Evolutionary conservation across 2,888 invertebrate species (phyloP).

Genomic region (Gastracanthus pulcherrimus): DNA sequence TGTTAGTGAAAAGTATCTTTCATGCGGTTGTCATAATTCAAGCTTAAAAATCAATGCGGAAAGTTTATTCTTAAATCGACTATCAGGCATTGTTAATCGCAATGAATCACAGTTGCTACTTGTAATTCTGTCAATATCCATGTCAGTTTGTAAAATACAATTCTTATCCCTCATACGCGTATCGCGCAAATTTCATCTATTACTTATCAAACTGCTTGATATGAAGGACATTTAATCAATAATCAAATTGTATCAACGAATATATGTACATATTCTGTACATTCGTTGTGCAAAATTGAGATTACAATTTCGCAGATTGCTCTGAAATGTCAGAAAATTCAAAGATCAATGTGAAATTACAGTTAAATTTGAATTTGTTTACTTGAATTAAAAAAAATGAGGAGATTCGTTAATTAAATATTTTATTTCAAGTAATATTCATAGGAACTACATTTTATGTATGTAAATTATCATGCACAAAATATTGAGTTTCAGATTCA

Average conservation of each 20-base stretch:
- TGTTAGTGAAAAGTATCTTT: neutral
- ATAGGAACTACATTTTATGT: no score
- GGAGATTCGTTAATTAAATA: no score
- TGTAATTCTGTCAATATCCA: neutral
- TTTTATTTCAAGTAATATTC: no score
- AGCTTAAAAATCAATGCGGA: neutral
- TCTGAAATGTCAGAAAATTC: no score
- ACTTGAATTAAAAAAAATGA: no score
- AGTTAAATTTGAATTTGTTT: no score
- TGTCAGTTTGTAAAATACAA: neutral
- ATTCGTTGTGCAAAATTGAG: constrained; percentile 4
- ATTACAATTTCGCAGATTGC: constrained; percentile 10
- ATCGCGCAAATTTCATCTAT: constrained; percentile 6
- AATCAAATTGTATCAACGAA: neutral
- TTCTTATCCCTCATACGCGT: neutral
- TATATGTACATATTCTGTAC: neutral
- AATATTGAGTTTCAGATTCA: no score
- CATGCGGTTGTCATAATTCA: neutral
- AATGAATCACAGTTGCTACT: neutral
- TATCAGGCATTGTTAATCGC: neutral
- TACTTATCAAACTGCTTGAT: constrained; percentile 19
- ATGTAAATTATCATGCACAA: no score
- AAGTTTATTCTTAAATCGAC: neutral
- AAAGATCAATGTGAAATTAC: neutral
- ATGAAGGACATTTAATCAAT: constrained; percentile 30